Conservation (phyloP, 2,797 vertebrate genomes). For the Gobio occitaniae region DNA sequence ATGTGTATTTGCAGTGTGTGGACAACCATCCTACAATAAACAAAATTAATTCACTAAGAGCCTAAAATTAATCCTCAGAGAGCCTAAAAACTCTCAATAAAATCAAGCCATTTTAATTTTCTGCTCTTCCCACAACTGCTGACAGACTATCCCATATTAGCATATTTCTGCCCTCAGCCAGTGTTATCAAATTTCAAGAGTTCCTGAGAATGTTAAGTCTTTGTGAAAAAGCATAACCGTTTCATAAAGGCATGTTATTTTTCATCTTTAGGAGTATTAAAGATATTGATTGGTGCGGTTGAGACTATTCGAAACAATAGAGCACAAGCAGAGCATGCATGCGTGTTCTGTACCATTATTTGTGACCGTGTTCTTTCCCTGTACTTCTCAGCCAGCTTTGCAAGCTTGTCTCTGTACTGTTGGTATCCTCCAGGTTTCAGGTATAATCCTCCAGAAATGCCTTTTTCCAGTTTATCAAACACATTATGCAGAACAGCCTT, state of each 20-base stretch:
- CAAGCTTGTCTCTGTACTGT: slow-evolving; percentile 42
- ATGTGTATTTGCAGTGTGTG: too few species aligned
- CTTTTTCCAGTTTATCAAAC: slow-evolving; percentile 51
- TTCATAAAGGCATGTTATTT: not conserved
- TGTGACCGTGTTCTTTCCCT: slow-evolving; percentile 59
- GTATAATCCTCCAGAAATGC: slow-evolving; percentile 61
- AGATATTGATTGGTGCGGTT: not conserved
- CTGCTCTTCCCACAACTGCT: too few species aligned
- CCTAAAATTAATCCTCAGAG: too few species aligned
- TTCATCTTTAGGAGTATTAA: not conserved
- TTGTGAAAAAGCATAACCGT: not conserved
- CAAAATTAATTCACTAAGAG: too few species aligned
- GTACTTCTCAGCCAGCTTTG: slow-evolving; percentile 60
- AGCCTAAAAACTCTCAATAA: too few species aligned
- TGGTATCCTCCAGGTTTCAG: slow-evolving; percentile 65
- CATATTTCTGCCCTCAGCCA: too few species aligned
- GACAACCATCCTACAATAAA: too few species aligned
- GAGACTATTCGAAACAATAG: not conserved
- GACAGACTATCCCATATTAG: too few species aligned
- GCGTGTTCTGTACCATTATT: slow-evolving; percentile 43
- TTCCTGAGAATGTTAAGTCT: not conserved
- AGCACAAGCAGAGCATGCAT: not conserved
- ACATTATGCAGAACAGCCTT: slow-evolving; percentile 51
- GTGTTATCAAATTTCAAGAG: not conserved
- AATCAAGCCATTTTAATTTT: too few species aligned